Evolutionary conservation across 2,113 vertebrate species (phyloP).

Genomic region (Rhinolophus sinicus): DNA sequence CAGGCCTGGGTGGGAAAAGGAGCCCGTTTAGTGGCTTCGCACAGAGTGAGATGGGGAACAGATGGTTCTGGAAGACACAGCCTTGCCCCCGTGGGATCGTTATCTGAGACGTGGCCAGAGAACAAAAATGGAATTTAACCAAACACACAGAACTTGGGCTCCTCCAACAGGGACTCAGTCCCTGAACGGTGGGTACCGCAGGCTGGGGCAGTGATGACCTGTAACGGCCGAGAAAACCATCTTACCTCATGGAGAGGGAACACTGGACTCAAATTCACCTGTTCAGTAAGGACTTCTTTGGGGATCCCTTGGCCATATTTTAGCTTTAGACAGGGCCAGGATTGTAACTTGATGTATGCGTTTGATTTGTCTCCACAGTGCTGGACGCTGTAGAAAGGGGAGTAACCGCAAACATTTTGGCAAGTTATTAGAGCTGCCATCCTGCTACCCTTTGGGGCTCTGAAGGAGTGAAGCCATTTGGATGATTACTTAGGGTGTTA

Average conservation of each 20-base stretch:
- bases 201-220: background rate
- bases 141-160: too few relatives aligned
- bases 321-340: background rate
- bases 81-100: background rate
- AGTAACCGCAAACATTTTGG: background rate
- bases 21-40: background rate
- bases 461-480: background rate
- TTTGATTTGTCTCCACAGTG: background rate
- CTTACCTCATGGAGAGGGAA: background rate
- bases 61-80: background rate
- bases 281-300: background rate
- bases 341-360: too few relatives aligned
- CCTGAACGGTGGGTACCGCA: rapidly evolving
- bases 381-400: background rate
- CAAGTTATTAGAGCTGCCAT: background rate
- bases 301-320: background rate
- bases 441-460: background rate
- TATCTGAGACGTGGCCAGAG: background rate
- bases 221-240: background rate
- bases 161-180: background rate
- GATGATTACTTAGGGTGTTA: background rate
- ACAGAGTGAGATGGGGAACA: background rate
- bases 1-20: background rate
- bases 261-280: background rate
- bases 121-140: background rate